Base-by-base conservation (phyloP, 2,113 vertebrate genomes). In the Oostethus manadensis region DNA sequence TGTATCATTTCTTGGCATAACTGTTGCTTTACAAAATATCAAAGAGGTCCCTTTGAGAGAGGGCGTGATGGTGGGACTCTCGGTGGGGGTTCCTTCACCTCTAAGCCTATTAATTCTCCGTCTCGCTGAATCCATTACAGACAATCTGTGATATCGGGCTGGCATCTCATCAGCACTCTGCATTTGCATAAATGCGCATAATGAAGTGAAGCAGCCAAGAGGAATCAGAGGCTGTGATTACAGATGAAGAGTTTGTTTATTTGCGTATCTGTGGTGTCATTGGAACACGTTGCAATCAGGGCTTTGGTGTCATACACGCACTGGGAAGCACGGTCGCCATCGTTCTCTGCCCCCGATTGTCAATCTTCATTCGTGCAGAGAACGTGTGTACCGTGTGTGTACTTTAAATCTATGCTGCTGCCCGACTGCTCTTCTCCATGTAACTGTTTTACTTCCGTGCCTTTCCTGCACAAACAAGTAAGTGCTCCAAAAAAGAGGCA, bases 111-210 rank as follows among this genome's bases (percentile, higher is more conserved):
- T 80, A 73, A 78, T 84, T 80, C 65, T 67, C 56, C 54, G 68
- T 82, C 75, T 76, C 73, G 74, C 66, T 65, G 79, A 84, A 84
- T 77, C 68, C 75, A 82, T 84, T 82, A 82, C 68, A 80, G 79
- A 73, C 79, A 82, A 72, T 82, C 75, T 77, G 77, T 70, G 71
- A 77, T 73, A 77, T 60, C 71, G 67, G n/a, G 78, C 80, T 77
- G 81, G 66, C 74, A 77, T 83, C 76, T 82, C 80, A 85, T 81
- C 80, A 80, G 65, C 77, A 68, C 54, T 54, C 62, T 29, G 45
- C 73, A 82, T 84, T 80, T 83, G 65, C 80, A 82, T 81, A 83
- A 81, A 80, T 73, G 82, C 29, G 76, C 80, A 79, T 85, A 85
- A 85, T 85, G 81, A 85, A 70, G 66, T 70, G 59, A 62, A 60